A percentile compares a stretch with the other conserved stretches of the same genome.
Evolutionary conservation across 2,888 invertebrate species (phyloP).

Genomic region (Meganola albula): DNA sequence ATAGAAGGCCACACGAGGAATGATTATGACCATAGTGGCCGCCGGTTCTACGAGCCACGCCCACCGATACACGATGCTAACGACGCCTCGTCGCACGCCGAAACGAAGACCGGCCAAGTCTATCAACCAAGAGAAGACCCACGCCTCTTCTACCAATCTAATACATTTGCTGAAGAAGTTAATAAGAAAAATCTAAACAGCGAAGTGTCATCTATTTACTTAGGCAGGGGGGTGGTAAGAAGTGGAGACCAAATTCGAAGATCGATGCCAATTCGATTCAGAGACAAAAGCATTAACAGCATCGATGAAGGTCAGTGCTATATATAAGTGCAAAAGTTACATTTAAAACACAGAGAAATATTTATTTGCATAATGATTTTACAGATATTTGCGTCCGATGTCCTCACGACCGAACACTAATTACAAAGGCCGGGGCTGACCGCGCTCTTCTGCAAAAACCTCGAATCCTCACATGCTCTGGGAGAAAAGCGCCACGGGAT

Average conservation of each 20-base stretch:
- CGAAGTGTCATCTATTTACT: conserved; percentile 52
- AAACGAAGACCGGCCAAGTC: conserved; percentile 41
- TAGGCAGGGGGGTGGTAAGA: conserved; percentile 50
- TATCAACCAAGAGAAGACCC: conserved; percentile 65
- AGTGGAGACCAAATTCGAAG: conserved; percentile 30
- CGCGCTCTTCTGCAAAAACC: conserved; percentile 52
- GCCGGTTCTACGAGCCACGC: conserved; percentile 44
- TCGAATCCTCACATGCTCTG: conserved; percentile 48
- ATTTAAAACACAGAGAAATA: not conserved
- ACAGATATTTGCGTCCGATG: conserved; percentile 52
- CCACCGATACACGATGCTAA: conserved; percentile 39
- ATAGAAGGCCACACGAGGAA: conserved; percentile 34
- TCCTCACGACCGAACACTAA: conserved; percentile 60
- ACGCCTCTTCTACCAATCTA: conserved; percentile 63
- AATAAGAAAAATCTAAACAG: conserved; percentile 46
- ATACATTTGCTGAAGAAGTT: conserved; percentile 60
- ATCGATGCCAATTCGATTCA: conserved; percentile 28
- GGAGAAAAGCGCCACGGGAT: conserved; percentile 39
- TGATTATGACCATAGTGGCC: conserved; percentile 63
- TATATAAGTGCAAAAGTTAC: not conserved
- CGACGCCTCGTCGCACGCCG: conserved; percentile 36
- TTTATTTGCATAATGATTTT: conserved; percentile 7
- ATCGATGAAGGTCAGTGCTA: conserved; percentile 29
- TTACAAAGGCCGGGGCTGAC: conserved; percentile 53
- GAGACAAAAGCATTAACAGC: conserved; percentile 31